Evolutionary conservation across 2,888 invertebrate species (phyloP).

Genomic region (Orchesellides sinensis): DNA sequence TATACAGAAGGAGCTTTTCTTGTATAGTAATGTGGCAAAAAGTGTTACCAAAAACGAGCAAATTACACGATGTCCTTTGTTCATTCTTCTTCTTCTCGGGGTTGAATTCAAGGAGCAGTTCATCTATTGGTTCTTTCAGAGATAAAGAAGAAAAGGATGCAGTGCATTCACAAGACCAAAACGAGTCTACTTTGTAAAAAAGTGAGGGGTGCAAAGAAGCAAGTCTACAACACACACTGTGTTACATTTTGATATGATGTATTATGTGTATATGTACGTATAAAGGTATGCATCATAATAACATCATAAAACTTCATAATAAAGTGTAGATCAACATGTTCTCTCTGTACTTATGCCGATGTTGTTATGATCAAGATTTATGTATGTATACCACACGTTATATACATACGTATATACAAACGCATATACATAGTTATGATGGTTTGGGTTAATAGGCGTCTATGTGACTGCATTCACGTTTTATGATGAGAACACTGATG

Average conservation of each 20-base stretch:
- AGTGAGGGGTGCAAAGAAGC: conserved; percentile 44
- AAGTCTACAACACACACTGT: background rate
- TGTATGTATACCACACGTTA: no score
- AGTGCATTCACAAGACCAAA: background rate
- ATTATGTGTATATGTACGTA: conserved; percentile 1
- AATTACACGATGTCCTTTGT: no score
- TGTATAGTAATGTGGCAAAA: conserved; percentile 1
- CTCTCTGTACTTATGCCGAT: background rate
- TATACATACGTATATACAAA: no score
- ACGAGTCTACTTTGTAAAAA: conserved; percentile 38
- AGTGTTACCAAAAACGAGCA: conserved; percentile 12
- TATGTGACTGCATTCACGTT: conserved; percentile 40
- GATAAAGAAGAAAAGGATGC: background rate
- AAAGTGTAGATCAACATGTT: background rate
- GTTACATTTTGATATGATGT: background rate
- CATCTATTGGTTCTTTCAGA: no score
- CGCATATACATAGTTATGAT: conserved; percentile 9
- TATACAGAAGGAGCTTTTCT: no score
- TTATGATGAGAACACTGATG: no score
- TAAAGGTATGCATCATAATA: background rate
- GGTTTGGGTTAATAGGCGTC: conserved; percentile 50
- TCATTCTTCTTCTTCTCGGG: no score
- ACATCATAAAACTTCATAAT: background rate
- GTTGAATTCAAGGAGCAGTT: no score
- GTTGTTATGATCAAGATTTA: conserved; percentile 14